Conservation (phyloP, 2,113 vertebrate species). For the Otus sunia region DNA sequence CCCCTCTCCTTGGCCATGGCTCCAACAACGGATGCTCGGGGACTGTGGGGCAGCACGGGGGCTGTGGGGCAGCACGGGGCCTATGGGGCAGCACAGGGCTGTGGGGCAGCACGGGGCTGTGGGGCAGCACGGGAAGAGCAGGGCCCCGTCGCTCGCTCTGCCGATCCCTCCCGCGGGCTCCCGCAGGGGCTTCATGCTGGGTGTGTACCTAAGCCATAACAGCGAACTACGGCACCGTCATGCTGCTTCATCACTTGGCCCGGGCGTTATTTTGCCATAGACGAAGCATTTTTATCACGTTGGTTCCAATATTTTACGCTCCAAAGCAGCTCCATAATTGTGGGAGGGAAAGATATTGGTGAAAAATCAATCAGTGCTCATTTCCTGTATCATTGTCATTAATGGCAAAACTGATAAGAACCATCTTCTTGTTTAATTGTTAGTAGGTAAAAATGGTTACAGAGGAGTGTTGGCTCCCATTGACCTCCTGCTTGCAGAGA, state of each 20-base stretch:
- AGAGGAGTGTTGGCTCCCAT: not conserved
- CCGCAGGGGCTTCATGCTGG: fast-evolving
- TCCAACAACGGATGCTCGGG: too few species aligned
- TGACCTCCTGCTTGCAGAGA: too few species aligned
- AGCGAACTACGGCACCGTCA: not conserved
- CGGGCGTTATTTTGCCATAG: not conserved
- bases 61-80: too few species aligned
- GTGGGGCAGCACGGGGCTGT: not conserved
- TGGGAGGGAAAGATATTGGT: not conserved
- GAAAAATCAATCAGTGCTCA: not conserved
- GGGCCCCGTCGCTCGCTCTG: not conserved
- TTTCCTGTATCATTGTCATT: not conserved
- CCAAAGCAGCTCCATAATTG: not conserved
- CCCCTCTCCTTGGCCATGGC: not conserved
- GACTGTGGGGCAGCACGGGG: too few species aligned
- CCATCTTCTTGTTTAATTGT: not conserved
- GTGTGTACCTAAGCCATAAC: not conserved
- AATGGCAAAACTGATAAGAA: not conserved
- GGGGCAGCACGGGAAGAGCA: not conserved
- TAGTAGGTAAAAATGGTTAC: not conserved
- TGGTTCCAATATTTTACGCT: not conserved
- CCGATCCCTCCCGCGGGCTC: fast-evolving
- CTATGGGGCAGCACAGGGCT: not conserved
- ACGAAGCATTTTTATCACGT: not conserved
- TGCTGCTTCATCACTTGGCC: not conserved